Evolutionary conservation across 2,113 vertebrate genomes (phyloP).

Genomic region (Laticauda laticaudata): DNA sequence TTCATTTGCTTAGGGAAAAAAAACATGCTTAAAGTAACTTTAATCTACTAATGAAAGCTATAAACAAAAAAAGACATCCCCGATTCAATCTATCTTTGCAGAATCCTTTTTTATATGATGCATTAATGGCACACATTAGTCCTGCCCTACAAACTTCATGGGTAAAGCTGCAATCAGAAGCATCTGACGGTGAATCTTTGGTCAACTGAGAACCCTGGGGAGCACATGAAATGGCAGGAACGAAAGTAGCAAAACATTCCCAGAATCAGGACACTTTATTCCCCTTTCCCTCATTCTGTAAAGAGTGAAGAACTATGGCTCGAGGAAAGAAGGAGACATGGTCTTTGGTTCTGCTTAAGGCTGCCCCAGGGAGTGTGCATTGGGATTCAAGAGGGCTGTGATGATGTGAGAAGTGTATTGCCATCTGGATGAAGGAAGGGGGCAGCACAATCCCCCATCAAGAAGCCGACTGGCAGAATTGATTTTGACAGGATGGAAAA

Average conservation of each 20-base stretch:
- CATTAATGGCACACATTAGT: neutral
- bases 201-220: neutral
- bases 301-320: neutral
- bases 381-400: neutral
- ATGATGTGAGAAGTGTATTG: conserved; percentile 20
- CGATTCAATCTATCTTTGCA: neutral
- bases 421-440: conserved; percentile 31
- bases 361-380: neutral
- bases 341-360: neutral
- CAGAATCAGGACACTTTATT: neutral
- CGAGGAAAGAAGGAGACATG: neutral
- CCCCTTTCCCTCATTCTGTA: neutral
- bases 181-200: neutral
- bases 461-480: conserved; percentile 18
- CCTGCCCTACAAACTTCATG: neutral
- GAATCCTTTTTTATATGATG: neutral
- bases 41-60: neutral
- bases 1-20: neutral
- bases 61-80: neutral
- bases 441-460: conserved; percentile 21
- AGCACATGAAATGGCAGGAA: neutral
- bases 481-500: conserved; percentile 27
- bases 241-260: neutral
- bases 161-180: neutral
- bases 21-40: neutral